Percentiles rank a stretch among this genome's conserved stretches.
Evolutionary conservation across 2,888 invertebrate genomes (phyloP).

Genomic region (Drosophila monieri): DNA sequence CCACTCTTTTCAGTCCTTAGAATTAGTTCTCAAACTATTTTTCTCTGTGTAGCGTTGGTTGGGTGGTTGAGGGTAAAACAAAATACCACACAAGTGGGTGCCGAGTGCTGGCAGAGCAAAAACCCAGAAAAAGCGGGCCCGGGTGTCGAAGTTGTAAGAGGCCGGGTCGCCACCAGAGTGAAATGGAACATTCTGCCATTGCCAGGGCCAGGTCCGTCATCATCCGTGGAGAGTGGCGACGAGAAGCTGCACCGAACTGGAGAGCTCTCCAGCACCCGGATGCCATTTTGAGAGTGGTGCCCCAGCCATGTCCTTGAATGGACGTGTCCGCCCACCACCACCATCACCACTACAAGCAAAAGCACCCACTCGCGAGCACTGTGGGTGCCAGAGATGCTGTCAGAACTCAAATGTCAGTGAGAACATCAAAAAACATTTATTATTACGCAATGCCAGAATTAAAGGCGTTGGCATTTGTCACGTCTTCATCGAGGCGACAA

Average conservation of each 20-base stretch:
- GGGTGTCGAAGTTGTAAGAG: constrained; percentile 14
- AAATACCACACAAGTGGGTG: constrained; percentile 62
- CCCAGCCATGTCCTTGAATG: constrained; percentile 57
- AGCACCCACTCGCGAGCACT: not conserved
- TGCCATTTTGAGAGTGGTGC: constrained; percentile 48
- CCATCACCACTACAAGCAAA: too few species aligned
- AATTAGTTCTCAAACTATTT: not conserved
- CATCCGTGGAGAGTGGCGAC: constrained; percentile 29
- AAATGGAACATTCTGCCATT: constrained; percentile 37
- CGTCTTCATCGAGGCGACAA: constrained; percentile 17
- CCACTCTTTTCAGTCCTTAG: too few species aligned
- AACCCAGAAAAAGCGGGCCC: constrained; percentile 15
- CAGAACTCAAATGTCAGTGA: constrained; percentile 24
- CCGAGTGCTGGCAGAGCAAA: constrained; percentile 46
- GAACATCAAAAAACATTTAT: constrained; percentile 9
- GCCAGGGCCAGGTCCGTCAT: constrained; percentile 31
- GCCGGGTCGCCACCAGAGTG: constrained; percentile 26
- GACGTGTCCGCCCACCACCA: constrained; percentile 18
- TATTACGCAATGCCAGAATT: constrained; percentile 20
- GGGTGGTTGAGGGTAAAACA: constrained; percentile 28
- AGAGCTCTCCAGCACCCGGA: constrained; percentile 43
- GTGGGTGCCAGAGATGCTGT: constrained; percentile 25
- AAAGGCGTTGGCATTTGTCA: constrained; percentile 30
- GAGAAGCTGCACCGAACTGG: constrained; percentile 46
- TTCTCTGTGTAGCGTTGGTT: constrained; percentile 4